Evolutionary conservation across 64 coral and sea anemone species (phyloP).

Genomic region (Pachyseris speciosa): DNA sequence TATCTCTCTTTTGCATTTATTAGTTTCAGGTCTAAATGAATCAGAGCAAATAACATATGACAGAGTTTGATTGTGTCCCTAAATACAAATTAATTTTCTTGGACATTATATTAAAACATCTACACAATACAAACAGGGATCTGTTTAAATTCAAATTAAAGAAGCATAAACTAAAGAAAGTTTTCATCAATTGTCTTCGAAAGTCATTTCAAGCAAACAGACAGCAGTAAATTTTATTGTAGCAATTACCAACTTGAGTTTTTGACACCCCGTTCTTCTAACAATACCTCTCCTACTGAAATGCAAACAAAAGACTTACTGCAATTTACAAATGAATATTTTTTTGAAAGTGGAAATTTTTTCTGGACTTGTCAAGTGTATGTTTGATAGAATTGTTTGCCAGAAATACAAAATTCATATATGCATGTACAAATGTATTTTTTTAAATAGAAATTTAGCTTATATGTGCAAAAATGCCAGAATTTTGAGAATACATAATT

Average conservation of each 20-base stretch:
- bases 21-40: not conserved
- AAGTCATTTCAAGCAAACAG: constrained; percentile 1
- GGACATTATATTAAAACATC: constrained; percentile 1
- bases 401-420: no score
- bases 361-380: no score
- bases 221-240: constrained; percentile 9
- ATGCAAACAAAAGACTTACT: not conserved
- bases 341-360: no score
- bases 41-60: not conserved
- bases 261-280: not conserved
- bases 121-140: not conserved
- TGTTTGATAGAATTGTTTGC: no score
- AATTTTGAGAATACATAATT: no score
- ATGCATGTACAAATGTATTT: no score
- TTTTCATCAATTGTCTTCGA: not conserved
- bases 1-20: not conserved
- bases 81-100: constrained; percentile 37
- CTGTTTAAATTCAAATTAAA: constrained; percentile 35
- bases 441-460: no score
- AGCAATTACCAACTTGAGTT: not conserved
- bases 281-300: not conserved
- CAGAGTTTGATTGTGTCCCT: not conserved
- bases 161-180: not conserved
- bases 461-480: no score
- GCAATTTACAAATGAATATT: not conserved